Evolutionary conservation across 2,888 invertebrate genomes (phyloP).

Genomic region (Volucella inanis): DNA sequence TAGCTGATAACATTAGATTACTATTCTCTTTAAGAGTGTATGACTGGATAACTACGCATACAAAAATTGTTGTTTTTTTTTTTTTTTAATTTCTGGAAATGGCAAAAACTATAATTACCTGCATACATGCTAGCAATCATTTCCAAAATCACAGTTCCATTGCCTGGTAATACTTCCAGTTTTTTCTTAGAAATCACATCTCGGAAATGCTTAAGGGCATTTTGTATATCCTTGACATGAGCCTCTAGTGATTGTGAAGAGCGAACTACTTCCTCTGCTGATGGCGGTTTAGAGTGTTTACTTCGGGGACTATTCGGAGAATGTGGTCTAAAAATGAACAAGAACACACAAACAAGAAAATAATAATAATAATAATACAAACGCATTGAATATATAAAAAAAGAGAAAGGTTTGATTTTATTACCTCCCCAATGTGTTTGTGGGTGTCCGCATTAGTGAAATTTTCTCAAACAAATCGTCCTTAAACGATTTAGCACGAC

Average conservation of each 20-base stretch:
- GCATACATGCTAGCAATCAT: slow-evolving; percentile 94
- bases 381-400: neutral
- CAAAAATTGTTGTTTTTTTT: slow-evolving; percentile 10
- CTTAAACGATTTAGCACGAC: slow-evolving; percentile 95
- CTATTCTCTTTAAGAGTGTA: slow-evolving; percentile 82
- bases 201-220: slow-evolving; percentile 93
- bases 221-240: slow-evolving; percentile 89
- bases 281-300: slow-evolving; percentile 83
- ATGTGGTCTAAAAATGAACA: slow-evolving; percentile 84
- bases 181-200: slow-evolving; percentile 96
- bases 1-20: slow-evolving; percentile 86
- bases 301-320: slow-evolving; percentile 87
- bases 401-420: slow-evolving; percentile 15
- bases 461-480: slow-evolving; percentile 96
- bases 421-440: slow-evolving; percentile 83
- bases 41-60: slow-evolving; percentile 80
- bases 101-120: slow-evolving; percentile 80
- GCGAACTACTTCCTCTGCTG: slow-evolving; percentile 84
- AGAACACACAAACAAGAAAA: neutral
- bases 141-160: slow-evolving; percentile 96
- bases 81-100: slow-evolving; percentile 31
- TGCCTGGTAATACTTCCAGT: slow-evolving; percentile 95
- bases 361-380: slow-evolving; percentile 9
- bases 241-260: slow-evolving; percentile 89
- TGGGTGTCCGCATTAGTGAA: slow-evolving; percentile 93